Evolutionary conservation across 2,797 vertebrate genomes (phyloP).

Genomic region (Liasis olivaceus): DNA sequence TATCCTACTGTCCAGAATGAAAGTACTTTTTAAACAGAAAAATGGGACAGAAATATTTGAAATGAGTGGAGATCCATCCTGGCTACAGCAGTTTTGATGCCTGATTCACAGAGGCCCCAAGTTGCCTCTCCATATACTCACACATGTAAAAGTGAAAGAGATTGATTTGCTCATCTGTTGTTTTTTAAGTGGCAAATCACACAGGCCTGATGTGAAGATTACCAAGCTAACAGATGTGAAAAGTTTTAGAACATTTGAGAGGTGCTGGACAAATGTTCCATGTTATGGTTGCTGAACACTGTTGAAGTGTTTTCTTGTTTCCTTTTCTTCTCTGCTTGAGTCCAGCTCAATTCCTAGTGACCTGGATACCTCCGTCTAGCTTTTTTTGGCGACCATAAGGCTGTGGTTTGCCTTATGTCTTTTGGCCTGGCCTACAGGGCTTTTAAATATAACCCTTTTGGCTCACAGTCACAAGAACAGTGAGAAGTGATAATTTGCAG

Average conservation of each 20-base stretch:
- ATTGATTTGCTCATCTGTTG: background rate
- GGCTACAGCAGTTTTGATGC: background rate
- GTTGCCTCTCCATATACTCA: background rate
- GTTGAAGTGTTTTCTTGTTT: background rate
- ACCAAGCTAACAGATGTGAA: background rate
- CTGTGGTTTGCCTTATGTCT: background rate
- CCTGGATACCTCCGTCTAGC: background rate
- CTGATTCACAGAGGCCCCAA: background rate
- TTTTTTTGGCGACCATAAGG: background rate
- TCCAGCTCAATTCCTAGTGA: background rate
- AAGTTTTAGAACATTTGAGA: background rate
- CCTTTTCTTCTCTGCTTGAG: background rate
- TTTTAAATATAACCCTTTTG: background rate
- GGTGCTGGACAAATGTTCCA: background rate
- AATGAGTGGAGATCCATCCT: background rate
- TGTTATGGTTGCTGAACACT: background rate
- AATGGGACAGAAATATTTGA: background rate
- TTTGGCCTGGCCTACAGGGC: background rate
- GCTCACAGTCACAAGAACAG: background rate
- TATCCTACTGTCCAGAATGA: background rate
- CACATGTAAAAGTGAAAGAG: background rate
- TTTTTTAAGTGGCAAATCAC: background rate
- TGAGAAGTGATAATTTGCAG: constrained; percentile 7
- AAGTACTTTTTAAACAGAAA: background rate
- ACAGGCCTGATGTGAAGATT: background rate